Percentiles rank a stretch among this genome's conserved stretches.
These are phyloP conservation scores for Seladonia tumulorum DNA, from an alignment of 2,888 invertebrate genomes.

Conservation along the genomic window DNA sequence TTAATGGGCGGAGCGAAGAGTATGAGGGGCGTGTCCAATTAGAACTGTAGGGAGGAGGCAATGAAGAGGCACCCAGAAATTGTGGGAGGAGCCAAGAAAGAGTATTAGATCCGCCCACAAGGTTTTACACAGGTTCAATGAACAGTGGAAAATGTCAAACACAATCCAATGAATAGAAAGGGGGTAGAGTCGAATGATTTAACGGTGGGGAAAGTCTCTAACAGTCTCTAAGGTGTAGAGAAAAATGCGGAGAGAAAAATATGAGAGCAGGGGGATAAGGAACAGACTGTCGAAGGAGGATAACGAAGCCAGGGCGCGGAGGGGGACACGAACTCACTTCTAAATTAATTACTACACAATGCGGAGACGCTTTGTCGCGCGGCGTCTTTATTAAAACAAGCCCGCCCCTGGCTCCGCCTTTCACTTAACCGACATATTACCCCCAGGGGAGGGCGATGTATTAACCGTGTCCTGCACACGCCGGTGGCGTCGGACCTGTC, in stretches of 20 bases:
- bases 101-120: not conserved
- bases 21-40: not conserved
- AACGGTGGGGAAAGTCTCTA: not conserved
- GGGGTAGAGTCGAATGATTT: not conserved
- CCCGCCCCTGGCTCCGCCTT: conserved; percentile 60
- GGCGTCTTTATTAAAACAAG: conserved; percentile 76
- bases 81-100: not conserved
- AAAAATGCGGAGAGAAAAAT: not conserved
- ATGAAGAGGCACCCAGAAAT: not conserved
- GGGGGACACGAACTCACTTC: conserved; percentile 55
- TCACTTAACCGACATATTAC: conserved; percentile 76
- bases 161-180: not conserved
- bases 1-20: not conserved
- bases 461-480: conserved; percentile 47
- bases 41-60: not conserved
- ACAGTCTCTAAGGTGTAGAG: not conserved
- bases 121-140: not conserved
- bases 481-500: not conserved
- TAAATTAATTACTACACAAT: conserved; percentile 78
- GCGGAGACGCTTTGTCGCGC: conserved; percentile 55
- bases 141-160: not conserved
- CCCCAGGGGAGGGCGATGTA: conserved; percentile 48
- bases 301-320: not conserved
- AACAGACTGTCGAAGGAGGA: conserved; percentile 4
- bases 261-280: not conserved